Evolutionary conservation across 2,113 vertebrate genomes (phyloP).

Genomic region (Pyrgilauda ruficollis): DNA sequence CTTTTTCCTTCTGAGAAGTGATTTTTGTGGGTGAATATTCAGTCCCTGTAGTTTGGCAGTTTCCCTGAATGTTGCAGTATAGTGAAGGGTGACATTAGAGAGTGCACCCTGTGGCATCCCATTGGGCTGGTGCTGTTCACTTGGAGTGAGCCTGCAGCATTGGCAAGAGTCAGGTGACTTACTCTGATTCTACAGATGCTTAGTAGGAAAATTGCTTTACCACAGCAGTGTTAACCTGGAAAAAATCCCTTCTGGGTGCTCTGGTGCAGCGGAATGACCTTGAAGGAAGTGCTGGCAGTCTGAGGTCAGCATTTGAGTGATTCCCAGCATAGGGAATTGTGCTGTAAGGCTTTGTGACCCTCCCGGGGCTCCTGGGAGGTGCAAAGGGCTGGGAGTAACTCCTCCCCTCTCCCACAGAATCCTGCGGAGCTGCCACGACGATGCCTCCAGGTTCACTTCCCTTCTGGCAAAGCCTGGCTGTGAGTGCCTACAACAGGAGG

Average conservation of each 20-base stretch:
- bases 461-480: constrained; percentile 89
- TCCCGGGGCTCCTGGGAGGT: neutral
- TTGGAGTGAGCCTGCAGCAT: neutral
- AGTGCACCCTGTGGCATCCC: neutral
- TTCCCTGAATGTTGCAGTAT: neutral
- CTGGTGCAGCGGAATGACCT: neutral
- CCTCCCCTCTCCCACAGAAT: constrained; percentile 73
- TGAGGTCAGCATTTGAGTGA: neutral
- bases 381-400: neutral
- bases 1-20: neutral
- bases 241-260: neutral
- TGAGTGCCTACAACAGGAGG: constrained; percentile 90
- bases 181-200: neutral
- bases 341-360: neutral
- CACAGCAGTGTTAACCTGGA: neutral
- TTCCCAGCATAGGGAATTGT: neutral
- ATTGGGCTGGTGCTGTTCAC: neutral
- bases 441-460: constrained; percentile 88
- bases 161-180: neutral
- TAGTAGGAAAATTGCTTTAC: neutral
- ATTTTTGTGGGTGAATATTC: neutral
- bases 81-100: neutral
- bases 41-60: neutral
- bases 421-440: constrained; percentile 89
- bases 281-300: neutral